Percentiles rank a stretch among this genome's conserved stretches.
These are phyloP conservation scores for Drosophila lacertosa DNA, from an alignment of 1,140 invertebrate species.

Conservation along the genomic window DNA sequence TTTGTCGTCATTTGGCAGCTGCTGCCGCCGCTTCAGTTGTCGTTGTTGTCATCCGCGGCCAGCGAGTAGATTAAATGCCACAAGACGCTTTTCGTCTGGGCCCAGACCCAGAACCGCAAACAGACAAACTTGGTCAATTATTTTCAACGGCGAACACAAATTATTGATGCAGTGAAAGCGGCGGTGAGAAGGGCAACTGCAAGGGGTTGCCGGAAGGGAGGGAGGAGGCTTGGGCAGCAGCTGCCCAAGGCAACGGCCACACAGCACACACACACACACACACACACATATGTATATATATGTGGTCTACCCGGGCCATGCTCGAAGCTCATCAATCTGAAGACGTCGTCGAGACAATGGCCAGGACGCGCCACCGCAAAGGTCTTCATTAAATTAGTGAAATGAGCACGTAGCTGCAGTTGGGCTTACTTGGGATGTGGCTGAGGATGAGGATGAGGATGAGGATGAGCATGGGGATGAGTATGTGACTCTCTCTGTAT, in stretches of 20 bases:
- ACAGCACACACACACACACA: not conserved
- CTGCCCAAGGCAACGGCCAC: slow-evolving; percentile 15
- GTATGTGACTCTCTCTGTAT: slow-evolving; percentile 13
- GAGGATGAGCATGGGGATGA: slow-evolving; percentile 11
- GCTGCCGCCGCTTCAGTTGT: slow-evolving; percentile 66
- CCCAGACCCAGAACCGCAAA: slow-evolving; percentile 62
- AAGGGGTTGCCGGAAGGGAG: not conserved
- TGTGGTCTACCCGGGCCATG: slow-evolving; percentile 38
- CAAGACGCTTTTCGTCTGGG: slow-evolving; percentile 43
- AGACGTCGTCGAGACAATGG: slow-evolving; percentile 69
- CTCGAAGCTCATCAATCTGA: slow-evolving; percentile 70
- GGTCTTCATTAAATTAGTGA: slow-evolving; percentile 82
- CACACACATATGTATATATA: slow-evolving; percentile 30
- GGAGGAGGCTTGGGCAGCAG: not conserved
- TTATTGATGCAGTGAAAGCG: slow-evolving; percentile 80
- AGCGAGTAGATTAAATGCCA: slow-evolving; percentile 81
- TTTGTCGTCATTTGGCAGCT: slow-evolving; percentile 27
- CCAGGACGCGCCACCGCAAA: slow-evolving; percentile 61
- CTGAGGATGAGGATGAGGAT: slow-evolving; percentile 5
- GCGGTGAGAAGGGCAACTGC: not conserved
- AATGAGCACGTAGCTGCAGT: slow-evolving; percentile 70
- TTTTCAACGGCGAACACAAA: slow-evolving; percentile 82
- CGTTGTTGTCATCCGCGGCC: slow-evolving; percentile 62
- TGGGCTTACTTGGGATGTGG: not conserved
- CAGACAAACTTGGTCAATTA: slow-evolving; percentile 83